Conservation (phyloP, 2,797 vertebrate genomes). For the Hemitrygon akajei region DNA sequence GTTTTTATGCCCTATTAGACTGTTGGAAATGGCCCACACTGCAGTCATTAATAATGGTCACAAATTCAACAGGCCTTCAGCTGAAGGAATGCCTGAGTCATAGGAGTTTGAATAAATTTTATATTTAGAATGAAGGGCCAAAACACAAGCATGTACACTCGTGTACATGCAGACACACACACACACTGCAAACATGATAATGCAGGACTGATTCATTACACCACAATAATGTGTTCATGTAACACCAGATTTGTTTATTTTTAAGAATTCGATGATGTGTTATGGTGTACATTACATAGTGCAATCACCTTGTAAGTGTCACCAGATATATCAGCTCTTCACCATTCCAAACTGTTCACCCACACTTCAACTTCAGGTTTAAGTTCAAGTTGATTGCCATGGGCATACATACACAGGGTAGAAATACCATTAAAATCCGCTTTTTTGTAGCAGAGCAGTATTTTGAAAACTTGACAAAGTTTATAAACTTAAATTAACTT, state of each 20-base stretch:
- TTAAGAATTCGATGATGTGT: neutral
- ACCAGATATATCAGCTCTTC: neutral
- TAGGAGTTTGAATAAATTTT: neutral
- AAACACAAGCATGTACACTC: neutral
- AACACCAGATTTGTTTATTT: neutral
- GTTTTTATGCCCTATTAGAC: neutral
- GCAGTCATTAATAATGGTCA: constrained; percentile 4
- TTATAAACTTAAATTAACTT: too few species aligned
- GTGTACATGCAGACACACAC: neutral
- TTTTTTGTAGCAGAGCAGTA: too few species aligned
- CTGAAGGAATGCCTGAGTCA: neutral
- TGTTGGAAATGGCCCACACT: neutral
- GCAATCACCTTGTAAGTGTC: neutral
- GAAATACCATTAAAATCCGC: too few species aligned
- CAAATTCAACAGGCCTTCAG: neutral
- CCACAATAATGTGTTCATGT: neutral
- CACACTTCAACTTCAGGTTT: neutral
- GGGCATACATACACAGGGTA: too few species aligned
- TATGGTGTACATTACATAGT: neutral
- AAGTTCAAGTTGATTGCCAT: too few species aligned
- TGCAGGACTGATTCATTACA: neutral
- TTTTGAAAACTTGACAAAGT: too few species aligned
- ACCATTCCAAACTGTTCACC: neutral
- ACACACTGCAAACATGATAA: neutral
- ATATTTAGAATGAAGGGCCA: neutral